Conservation (phyloP, 2,797 vertebrate genomes). For the Megalops cyprinoides region DNA sequence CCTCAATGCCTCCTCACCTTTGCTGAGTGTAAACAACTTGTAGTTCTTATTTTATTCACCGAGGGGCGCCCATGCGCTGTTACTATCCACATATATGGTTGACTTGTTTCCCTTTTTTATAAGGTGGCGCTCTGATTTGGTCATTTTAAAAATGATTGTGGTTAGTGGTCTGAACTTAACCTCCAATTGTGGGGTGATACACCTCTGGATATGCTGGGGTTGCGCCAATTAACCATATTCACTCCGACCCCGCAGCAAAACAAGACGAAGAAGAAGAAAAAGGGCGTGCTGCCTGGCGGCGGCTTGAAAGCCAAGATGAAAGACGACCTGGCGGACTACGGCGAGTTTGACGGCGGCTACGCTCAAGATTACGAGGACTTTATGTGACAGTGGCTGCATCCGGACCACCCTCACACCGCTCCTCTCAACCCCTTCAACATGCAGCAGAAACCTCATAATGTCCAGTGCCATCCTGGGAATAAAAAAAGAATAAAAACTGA, state of each 20-base stretch:
- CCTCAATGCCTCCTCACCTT: too few species aligned
- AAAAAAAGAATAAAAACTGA: too few species aligned
- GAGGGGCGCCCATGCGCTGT: slow-evolving; percentile 49
- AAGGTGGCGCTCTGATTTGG: background rate
- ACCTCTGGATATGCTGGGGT: too few species aligned
- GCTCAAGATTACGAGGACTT: slow-evolving; percentile 97
- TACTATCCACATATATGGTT: background rate
- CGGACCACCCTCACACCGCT: slow-evolving; percentile 62
- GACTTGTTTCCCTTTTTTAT: background rate
- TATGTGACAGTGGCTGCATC: slow-evolving; percentile 87
- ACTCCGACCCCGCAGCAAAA: slow-evolving; percentile 77
- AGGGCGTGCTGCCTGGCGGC: slow-evolving; percentile 86
- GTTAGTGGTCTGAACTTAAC: too few species aligned
- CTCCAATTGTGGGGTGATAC: too few species aligned
- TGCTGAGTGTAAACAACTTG: background rate
- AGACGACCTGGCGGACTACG: slow-evolving; percentile 90
- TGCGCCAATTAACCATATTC: too few species aligned
- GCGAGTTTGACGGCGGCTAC: slow-evolving; percentile 86
- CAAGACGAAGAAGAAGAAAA: slow-evolving; percentile 99
- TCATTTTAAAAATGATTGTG: background rate
- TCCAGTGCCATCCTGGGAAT: slow-evolving; percentile 92
- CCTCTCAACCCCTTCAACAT: slow-evolving; percentile 76
- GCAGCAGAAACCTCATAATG: slow-evolving; percentile 89
- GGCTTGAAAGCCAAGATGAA: slow-evolving; percentile 94
- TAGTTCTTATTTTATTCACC: slow-evolving; percentile 21